Percentiles rank a stretch among this genome's conserved stretches.
phyloP scores from a whole-genome alignment of 2,888 invertebrate species.

The Pasiphila rectangulata region DNA sequence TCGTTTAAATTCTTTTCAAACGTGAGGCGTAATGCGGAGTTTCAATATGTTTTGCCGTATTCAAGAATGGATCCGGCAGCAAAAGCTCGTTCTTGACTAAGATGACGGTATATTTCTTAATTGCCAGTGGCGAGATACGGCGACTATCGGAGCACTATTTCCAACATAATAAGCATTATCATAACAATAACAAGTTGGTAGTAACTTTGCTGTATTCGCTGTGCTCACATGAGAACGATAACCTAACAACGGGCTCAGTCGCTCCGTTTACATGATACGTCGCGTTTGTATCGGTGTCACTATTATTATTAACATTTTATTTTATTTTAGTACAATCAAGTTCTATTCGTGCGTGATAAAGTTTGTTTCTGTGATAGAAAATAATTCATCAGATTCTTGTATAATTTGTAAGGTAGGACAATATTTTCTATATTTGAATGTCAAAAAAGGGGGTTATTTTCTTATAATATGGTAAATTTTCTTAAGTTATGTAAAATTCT shows the following conservation, averaged over 20 bases:
- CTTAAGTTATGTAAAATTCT: background rate
- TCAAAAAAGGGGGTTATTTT: no score
- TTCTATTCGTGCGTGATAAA: conserved; percentile 8
- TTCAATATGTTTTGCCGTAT: background rate
- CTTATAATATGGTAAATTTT: no score
- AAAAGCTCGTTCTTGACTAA: conserved; percentile 48
- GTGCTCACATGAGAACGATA: conserved; percentile 56
- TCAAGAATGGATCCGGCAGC: background rate
- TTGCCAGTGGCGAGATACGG: conserved; percentile 70
- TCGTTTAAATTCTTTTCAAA: no score
- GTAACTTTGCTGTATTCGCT: conserved; percentile 58
- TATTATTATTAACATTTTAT: background rate
- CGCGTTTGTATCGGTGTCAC: conserved; percentile 16
- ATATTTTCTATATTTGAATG: no score
- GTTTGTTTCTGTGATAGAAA: background rate
- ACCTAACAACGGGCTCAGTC: conserved; percentile 46
- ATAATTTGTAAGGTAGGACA: no score
- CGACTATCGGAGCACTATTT: conserved; percentile 71
- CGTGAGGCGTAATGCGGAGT: no score
- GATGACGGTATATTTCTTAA: conserved; percentile 66
- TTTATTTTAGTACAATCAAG: background rate
- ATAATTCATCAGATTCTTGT: no score
- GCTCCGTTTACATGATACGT: conserved; percentile 33
- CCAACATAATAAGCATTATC: conserved; percentile 79
- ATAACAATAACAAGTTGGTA: conserved; percentile 76